Conservation (phyloP, 2,888 invertebrate genomes). For the Noctua fimbriata region DNA sequence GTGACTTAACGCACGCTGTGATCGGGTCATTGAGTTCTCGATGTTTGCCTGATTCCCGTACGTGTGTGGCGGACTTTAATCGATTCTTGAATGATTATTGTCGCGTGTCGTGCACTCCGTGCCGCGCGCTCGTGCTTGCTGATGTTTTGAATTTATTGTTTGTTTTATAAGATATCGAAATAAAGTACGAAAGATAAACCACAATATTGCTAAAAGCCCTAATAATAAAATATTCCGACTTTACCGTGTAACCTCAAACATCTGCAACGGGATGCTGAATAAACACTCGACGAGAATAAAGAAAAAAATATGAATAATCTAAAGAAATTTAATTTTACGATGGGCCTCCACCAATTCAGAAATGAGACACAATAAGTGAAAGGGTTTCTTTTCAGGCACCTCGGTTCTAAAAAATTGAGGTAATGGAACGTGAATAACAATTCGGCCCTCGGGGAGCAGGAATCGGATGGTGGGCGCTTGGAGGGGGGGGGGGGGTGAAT, state of each 20-base stretch:
- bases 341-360: constrained; percentile 83
- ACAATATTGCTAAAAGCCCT: constrained; percentile 29
- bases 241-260: constrained; percentile 68
- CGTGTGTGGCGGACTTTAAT: constrained; percentile 84
- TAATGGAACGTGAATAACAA: constrained; percentile 90
- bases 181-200: constrained; percentile 32
- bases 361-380: constrained; percentile 88
- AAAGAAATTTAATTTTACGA: constrained; percentile 85
- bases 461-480: constrained; percentile 66
- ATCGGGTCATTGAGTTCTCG: constrained; percentile 80
- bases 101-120: constrained; percentile 73
- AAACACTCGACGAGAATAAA: constrained; percentile 64
- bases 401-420: constrained; percentile 89
- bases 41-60: constrained; percentile 83
- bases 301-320: constrained; percentile 79
- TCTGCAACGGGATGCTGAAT: constrained; percentile 66
- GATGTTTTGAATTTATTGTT: constrained; percentile 69
- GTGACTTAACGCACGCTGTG: constrained; percentile 78
- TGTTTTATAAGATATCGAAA: constrained; percentile 60
- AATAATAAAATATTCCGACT: constrained; percentile 59
- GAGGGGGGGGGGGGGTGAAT: constrained; percentile 72
- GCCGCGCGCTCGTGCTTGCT: constrained; percentile 69
- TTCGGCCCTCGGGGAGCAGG: constrained; percentile 80
- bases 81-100: constrained; percentile 83
- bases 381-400: constrained; percentile 88